A percentile compares a stretch with the other conserved stretches of the same genome.
Evolutionary conservation across 2,113 vertebrate species (phyloP).

Genomic region (Holacanthus passer): DNA sequence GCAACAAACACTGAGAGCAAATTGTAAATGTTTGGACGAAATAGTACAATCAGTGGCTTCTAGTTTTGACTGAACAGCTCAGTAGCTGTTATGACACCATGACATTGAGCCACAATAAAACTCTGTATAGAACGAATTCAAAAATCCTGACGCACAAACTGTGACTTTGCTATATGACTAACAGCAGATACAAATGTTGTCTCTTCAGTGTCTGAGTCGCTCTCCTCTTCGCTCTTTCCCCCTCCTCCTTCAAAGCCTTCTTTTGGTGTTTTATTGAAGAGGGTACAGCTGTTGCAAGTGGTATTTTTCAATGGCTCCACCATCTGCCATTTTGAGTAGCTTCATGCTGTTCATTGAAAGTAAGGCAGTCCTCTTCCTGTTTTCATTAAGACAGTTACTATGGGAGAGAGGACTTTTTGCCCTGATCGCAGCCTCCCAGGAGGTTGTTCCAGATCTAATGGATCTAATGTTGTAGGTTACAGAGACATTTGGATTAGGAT

Average conservation of each 20-base stretch:
- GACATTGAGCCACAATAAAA: neutral
- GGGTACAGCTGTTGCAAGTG: conserved; percentile 65
- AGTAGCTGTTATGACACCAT: neutral
- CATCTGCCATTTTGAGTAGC: conserved; percentile 67
- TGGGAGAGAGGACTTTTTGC: conserved; percentile 13
- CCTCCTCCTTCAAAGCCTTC: conserved; percentile 62
- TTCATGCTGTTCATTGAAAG: conserved; percentile 52
- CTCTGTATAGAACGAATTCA: neutral
- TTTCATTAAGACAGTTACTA: conserved; percentile 49
- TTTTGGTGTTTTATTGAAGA: conserved; percentile 74
- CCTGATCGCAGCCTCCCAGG: conserved; percentile 27
- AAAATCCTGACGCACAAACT: neutral
- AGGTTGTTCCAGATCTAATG: conserved; percentile 18
- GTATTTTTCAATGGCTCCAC: conserved; percentile 57
- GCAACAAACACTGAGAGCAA: no score
- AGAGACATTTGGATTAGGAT: neutral
- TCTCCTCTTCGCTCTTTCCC: conserved; percentile 43
- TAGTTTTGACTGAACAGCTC: neutral
- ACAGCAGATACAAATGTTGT: conserved; percentile 32
- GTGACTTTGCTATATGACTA: conserved; percentile 13
- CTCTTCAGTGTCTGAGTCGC: conserved; percentile 15
- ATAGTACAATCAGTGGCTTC: no score
- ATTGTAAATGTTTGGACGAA: no score
- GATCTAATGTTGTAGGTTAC: conserved; percentile 11
- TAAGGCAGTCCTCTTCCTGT: conserved; percentile 54